phyloP scores from a whole-genome alignment of 2,888 invertebrate genomes.

The Anthrax anthrax region DNA sequence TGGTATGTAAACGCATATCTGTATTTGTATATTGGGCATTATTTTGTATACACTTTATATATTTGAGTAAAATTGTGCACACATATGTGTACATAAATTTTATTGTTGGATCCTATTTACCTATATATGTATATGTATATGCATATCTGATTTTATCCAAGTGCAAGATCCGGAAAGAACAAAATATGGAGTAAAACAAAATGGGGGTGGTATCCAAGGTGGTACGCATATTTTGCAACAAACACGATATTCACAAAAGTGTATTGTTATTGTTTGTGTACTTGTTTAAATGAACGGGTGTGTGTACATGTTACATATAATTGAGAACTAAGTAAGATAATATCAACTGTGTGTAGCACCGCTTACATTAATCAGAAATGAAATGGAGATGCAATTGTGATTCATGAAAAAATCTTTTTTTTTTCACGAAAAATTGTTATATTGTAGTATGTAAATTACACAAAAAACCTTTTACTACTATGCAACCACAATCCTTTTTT shows the following conservation, averaged over 20 bases:
- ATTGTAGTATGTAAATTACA: too few relatives aligned
- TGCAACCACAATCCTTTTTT: too few relatives aligned
- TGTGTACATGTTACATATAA: too few relatives aligned
- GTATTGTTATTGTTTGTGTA: too few relatives aligned
- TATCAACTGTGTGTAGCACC: neutral
- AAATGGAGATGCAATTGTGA: constrained; percentile 7
- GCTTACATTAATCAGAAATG: constrained; percentile 7
- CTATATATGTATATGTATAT: neutral
- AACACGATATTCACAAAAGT: too few relatives aligned
- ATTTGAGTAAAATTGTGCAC: neutral
- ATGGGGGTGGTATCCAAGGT: neutral
- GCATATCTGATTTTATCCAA: neutral
- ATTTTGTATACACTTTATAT: neutral
- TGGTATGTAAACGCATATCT: neutral
- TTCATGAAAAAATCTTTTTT: neutral
- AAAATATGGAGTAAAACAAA: too few relatives aligned
- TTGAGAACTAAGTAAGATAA: neutral
- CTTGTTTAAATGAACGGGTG: too few relatives aligned
- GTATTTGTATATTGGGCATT: too few relatives aligned
- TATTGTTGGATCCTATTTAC: too few relatives aligned
- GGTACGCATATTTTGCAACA: neutral
- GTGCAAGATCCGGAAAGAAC: neutral
- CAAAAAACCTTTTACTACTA: too few relatives aligned
- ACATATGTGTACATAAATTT: neutral
- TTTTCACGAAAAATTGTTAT: neutral